Percentiles rank a stretch among this genome's conserved stretches.
Conservation (phyloP, 2,888 invertebrate species). For the Melinaea menophilus region DNA sequence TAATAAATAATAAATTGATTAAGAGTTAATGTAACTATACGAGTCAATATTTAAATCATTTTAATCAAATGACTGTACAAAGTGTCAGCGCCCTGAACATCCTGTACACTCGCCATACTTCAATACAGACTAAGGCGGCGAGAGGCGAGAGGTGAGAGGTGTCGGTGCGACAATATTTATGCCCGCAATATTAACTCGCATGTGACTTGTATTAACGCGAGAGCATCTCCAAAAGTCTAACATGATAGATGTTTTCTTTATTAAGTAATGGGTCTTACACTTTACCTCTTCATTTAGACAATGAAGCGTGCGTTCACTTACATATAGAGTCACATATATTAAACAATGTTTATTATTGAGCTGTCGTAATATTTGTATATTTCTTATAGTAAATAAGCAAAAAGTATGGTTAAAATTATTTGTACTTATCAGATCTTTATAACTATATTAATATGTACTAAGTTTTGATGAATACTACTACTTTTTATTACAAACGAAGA, state of each 20-base stretch:
- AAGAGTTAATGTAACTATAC: no score
- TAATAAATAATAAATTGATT: no score
- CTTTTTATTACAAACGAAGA: no score
- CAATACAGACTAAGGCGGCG: constrained; percentile 74
- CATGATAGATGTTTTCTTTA: constrained; percentile 20
- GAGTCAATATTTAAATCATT: no score
- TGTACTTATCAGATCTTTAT: no score
- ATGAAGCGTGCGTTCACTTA: not conserved
- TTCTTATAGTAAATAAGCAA: no score
- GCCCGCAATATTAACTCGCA: constrained; percentile 75
- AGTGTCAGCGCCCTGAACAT: constrained; percentile 33
- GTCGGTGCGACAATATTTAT: constrained; percentile 76
- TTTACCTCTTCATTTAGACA: not conserved
- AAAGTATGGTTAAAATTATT: no score
- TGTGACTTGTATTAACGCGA: constrained; percentile 55
- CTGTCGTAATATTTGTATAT: no score
- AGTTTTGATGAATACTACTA: no score
- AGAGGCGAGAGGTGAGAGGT: constrained; percentile 43
- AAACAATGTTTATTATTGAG: no score
- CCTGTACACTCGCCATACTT: constrained; percentile 65
- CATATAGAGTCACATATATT: not conserved
- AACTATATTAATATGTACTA: no score
- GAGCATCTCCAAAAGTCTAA: constrained; percentile 45
- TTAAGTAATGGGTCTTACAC: constrained; percentile 4
- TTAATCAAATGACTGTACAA: no score